Conservation (phyloP, 2,113 vertebrate genomes). For the Aphelocoma coerulescens region DNA sequence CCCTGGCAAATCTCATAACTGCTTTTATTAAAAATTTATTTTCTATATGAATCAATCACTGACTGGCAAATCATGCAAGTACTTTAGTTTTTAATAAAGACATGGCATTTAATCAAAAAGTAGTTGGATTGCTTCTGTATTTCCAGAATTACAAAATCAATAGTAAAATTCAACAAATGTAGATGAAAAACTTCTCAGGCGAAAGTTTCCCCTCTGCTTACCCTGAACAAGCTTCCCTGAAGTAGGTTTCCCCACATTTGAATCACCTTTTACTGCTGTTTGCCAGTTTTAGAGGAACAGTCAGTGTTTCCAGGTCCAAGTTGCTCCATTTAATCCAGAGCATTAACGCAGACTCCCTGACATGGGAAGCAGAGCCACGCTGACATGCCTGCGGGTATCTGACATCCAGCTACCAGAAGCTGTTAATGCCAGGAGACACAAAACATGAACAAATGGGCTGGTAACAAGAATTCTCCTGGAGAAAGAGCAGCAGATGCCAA, state of each 20-base stretch:
- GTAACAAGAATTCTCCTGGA: background rate
- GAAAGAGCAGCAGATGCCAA: background rate
- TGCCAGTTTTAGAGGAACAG: background rate
- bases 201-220: background rate
- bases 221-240: background rate
- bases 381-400: background rate
- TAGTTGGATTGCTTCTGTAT: background rate
- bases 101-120: background rate
- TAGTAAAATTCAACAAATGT: background rate
- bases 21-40: background rate
- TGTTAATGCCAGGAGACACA: background rate
- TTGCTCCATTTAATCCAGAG: background rate
- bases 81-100: background rate
- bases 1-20: background rate
- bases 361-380: background rate
- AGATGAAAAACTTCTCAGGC: background rate
- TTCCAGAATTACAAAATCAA: background rate
- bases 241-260: background rate
- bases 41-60: background rate
- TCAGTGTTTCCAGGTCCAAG: background rate
- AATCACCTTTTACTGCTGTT: background rate
- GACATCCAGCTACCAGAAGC: background rate
- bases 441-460: background rate
- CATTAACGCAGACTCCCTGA: background rate
- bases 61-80: background rate